These are phyloP conservation scores for Drosophila affinis DNA, from an alignment of 2,888 invertebrate genomes.

Conservation along the genomic window DNA sequence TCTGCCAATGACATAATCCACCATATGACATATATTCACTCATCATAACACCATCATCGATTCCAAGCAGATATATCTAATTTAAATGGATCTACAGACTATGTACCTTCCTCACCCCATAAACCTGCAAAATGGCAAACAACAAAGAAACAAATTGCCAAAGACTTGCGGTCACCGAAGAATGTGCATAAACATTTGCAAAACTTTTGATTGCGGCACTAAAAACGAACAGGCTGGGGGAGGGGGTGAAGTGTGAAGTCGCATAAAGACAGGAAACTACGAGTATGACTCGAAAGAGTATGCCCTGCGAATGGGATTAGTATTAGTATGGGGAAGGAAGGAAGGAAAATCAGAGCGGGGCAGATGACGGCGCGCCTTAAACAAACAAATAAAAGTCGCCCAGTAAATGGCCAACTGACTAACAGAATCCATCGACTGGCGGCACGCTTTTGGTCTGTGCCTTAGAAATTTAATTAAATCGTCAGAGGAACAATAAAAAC, in stretches of 20 bases:
- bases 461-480: constrained; percentile 73
- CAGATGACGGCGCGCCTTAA: constrained; percentile 74
- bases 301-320: neutral
- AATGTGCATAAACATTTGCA: constrained; percentile 71
- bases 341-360: constrained; percentile 24
- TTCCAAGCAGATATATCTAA: neutral
- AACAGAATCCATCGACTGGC: constrained; percentile 52
- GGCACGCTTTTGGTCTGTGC: constrained; percentile 66
- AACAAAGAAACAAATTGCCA: constrained; percentile 50
- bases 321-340: constrained; percentile 8
- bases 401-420: constrained; percentile 48
- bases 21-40: no score
- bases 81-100: neutral
- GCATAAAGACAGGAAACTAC: constrained; percentile 21
- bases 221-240: constrained; percentile 47
- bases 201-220: constrained; percentile 76
- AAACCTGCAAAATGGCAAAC: constrained; percentile 20
- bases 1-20: no score
- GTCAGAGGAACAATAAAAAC: constrained; percentile 70
- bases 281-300: constrained; percentile 10
- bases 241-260: constrained; percentile 59
- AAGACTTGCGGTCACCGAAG: constrained; percentile 68
- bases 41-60: no score
- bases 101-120: neutral
- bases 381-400: constrained; percentile 71